Evolutionary conservation across 2,113 vertebrate species (phyloP).

Genomic region (Peucedramus taeniatus): DNA sequence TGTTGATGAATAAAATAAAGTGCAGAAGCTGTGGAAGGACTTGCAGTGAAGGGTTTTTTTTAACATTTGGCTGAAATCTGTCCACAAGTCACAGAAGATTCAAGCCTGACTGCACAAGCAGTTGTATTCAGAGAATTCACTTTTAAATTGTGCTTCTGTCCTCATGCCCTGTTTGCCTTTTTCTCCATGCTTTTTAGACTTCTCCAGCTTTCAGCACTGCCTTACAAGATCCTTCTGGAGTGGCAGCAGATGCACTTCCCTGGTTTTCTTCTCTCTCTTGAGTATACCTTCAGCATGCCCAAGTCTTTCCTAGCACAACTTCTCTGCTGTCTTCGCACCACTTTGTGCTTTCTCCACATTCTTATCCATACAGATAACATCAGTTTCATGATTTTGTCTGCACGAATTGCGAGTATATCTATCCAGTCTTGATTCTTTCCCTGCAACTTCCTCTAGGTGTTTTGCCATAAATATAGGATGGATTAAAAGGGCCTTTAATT

Average conservation of each 20-base stretch:
- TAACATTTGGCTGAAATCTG: background rate
- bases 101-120: background rate
- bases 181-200: background rate
- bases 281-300: background rate
- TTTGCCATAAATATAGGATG: background rate
- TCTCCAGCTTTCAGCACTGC: background rate
- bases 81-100: background rate
- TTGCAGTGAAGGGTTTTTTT: slow-evolving; percentile 9
- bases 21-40: background rate
- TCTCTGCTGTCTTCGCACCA: background rate
- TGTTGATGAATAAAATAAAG: slow-evolving; percentile 4
- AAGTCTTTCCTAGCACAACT: background rate
- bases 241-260: background rate
- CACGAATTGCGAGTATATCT: background rate
- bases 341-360: background rate
- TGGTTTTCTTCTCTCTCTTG: background rate
- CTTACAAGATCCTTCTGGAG: background rate
- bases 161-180: background rate
- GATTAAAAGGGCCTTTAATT: background rate
- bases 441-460: background rate
- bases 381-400: background rate
- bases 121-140: background rate
- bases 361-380: background rate
- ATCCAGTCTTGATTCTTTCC: background rate
- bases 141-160: background rate